Base-by-base conservation (phyloP, 2,888 invertebrate genomes). In the Campoplex capitator region DNA sequence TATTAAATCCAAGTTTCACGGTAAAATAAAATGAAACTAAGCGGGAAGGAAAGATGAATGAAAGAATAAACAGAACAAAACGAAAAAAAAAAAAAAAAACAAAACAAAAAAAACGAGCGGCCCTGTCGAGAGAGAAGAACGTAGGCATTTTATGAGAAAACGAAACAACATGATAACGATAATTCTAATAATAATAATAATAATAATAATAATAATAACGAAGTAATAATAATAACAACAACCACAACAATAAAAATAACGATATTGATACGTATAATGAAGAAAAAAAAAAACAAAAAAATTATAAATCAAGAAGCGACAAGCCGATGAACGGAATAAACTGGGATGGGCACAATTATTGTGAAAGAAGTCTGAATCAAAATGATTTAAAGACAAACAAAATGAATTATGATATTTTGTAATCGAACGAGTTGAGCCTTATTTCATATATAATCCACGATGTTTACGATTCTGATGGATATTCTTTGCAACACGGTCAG, bases 101-200 rank as follows among this genome's bases (percentile, higher is more conserved):
- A 68, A 9, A 23, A 23, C 28, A 45, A 71, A 71, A 71, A 65
- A 38, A 38, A 38, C 7, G 9, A 54, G 35, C 45, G 32, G 70
- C 56, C 56, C 54, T 83, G 23, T 78, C 82, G 70, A 75, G 74
- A 71, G 73, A 76, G 16, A 73, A 74, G 56, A 75, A 65, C 83
- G 87, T 81, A 83, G 86, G 84, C 81, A 77, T 67, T 88, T 88
- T 83, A 85, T 84, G 86, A 87, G 85, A 42, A 42, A 42, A 38
- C 38, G 6, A 38, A 42, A 42, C 7, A 79, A 80, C 75, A 62
- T 62, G 68, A 82, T 73, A 80, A 83, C 51, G 68, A 54, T n/a
- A 70, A 75, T 71, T 48, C 76, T 74, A 79, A 85, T 75, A 87
- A 87, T 70, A 68, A 79, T 81, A 77, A 78, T 86, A 79, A 82